Evolutionary conservation across 2,113 vertebrate genomes (phyloP), one percentile per base, ranked within the genome.

Genomic region (Plectropomus leopardus): DNA sequence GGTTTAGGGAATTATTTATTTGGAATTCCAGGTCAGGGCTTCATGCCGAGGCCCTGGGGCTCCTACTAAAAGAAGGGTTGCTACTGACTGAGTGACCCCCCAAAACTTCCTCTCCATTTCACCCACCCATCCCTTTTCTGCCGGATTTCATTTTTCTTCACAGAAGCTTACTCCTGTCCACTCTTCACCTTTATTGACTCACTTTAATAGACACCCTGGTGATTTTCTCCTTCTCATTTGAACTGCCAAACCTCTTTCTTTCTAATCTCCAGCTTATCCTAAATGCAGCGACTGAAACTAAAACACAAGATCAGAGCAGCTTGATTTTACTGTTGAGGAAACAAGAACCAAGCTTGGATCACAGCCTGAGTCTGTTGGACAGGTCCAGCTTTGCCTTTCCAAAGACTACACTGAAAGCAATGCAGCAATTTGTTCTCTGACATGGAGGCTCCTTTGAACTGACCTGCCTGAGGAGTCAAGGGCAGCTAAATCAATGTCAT

Each of bases 1-100:
- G 75, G 65, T 55, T 88, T 60, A 66, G 26, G 65, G 85, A 88
- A 87, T 88, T 85, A 86, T 91, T 90, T 88, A 86, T 90, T 87
- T 90, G 92, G 88, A 91, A 92, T 93, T 91, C 89, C 84, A 87
- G 88, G 84, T 92, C 83, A 79, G 85, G 67, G 75, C 60, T 78
- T 75, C 78, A 82, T 26, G 72, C 48, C 9, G 72, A 86, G 79
- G 71, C 76, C 83, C 68, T 10, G 0, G 72, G 78, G 85, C 78
- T 80, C 40, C 42, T 42, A 44, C 63, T 76, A 57, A 76, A 76
- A 75, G 30, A 71, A 10, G 63, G 66, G 42, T 76, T 16, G 79
- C 73, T 76, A 45, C 84, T 80, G 53, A 83, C 76, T 42, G 75
- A 78, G 69, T 86, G 58, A 87, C 83, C 86, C 34, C 28, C 59